A percentile compares a stretch with the other conserved stretches of the same genome.
These are phyloP conservation scores for Antedon mediterranea DNA, from an alignment of 53 echinoderm and acorn worm genomes.

Conservation along the genomic window DNA sequence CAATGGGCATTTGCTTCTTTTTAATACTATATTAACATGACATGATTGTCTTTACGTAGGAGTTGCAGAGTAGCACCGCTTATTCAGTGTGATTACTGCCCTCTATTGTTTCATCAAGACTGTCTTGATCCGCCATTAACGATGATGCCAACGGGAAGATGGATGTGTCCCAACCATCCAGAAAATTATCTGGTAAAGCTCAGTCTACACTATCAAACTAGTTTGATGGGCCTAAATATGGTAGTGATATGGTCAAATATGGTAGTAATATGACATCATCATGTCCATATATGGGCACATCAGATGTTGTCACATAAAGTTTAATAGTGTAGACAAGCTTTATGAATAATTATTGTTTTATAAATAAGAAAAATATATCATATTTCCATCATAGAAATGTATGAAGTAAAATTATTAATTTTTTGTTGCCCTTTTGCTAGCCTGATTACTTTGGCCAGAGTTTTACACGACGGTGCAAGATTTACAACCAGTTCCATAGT, in stretches of 20 bases:
- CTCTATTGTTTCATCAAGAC: slow-evolving; percentile 85
- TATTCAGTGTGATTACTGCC: slow-evolving; percentile 98
- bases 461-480: slow-evolving; percentile 53
- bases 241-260: too few relatives aligned
- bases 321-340: too few relatives aligned
- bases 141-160: slow-evolving; percentile 70
- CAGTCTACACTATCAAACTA: too few relatives aligned
- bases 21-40: neutral
- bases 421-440: slow-evolving; percentile 8
- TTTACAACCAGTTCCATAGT: slow-evolving; percentile 69
- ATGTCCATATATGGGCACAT: too few relatives aligned
- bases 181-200: slow-evolving; percentile 70
- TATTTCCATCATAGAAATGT: too few relatives aligned
- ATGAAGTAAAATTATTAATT: too few relatives aligned
- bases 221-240: too few relatives aligned
- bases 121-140: slow-evolving; percentile 80
- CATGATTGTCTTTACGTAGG: slow-evolving; percentile 33
- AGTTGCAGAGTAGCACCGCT: slow-evolving; percentile 71
- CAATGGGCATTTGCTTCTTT: neutral
- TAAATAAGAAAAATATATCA: too few relatives aligned
- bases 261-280: too few relatives aligned
- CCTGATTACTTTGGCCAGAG: slow-evolving; percentile 50
- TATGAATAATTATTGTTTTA: too few relatives aligned
- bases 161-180: slow-evolving; percentile 98
- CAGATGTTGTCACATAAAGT: too few relatives aligned